Base-by-base conservation (phyloP, 2,797 vertebrate genomes). In the Clarias fuscus region DNA sequence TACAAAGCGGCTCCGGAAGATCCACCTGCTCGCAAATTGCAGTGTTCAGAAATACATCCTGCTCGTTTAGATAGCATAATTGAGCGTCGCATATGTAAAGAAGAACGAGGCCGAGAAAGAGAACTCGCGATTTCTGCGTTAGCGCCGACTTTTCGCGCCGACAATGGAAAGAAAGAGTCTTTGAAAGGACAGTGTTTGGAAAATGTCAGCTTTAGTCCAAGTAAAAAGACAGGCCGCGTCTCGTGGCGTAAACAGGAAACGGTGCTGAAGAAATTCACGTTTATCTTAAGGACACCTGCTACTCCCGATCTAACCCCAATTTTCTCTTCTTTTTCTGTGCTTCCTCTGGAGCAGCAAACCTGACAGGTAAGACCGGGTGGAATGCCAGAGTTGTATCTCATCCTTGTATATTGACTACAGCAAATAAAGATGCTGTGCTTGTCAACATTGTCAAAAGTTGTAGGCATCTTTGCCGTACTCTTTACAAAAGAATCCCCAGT, bases 321-420 rank as follows among this genome's bases (percentile, higher is more conserved):
- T 88, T 94, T 92, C 93, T 94, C 94, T 95, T 92, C 93, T 93
- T 91, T 91, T 93, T 91, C 93, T 93, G 94, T 97, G 96, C 97
- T 95, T 93, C 96, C 96, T 96, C 96, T 96, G 98, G 97, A 99
- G 96, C 96, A 99, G 98, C 97, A 99, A 99, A 96, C 98, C 98
- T 90, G 98, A 99, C 98, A 99, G 98, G 98, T 99, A 97, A 99
- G 98, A 94, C 40, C 67, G 68, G 89, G 85, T 87, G 84, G 73
- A 81, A 71, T 15, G 27, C 81, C 48, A 85, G 59, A 71, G 56
- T 30, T 27, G 33, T 58, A 59, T 20, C 24, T 53, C 10, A 20
- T 30, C 14, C 37, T 14, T 81, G 15, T 81, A 65, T 40, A 40
- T 37, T 79, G 62, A 79, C 59, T 37, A 59, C 56, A 59, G 76